Conservation (phyloP, 2,113 vertebrate species). For the Desmodus rotundus region DNA sequence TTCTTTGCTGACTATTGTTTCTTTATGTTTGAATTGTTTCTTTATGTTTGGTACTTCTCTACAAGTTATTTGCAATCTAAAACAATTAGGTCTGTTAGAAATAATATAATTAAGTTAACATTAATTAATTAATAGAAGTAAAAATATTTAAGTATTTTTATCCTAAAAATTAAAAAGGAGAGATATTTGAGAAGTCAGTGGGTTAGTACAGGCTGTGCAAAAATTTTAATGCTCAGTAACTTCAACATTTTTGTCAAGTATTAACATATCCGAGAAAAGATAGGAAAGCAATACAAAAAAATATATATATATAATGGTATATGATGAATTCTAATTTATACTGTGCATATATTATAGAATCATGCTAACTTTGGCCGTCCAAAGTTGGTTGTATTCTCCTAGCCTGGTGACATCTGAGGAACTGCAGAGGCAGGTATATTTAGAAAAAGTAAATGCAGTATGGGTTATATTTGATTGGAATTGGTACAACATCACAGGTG, state of each 20-base stretch:
- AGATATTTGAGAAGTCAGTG: background rate
- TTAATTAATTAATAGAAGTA: background rate
- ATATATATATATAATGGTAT: background rate
- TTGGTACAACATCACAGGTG: background rate
- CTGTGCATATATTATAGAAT: background rate
- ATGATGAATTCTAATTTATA: background rate
- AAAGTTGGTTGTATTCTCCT: background rate
- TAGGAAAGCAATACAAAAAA: background rate
- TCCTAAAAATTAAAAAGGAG: background rate
- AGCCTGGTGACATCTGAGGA: background rate
- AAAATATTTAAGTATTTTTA: background rate
- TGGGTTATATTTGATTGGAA: background rate
- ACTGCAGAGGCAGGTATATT: background rate
- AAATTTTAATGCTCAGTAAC: background rate
- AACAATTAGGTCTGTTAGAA: background rate
- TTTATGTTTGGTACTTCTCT: background rate
- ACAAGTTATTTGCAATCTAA: background rate
- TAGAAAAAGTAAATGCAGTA: background rate
- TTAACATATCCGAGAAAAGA: background rate
- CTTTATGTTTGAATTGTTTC: background rate
- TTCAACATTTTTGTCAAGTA: background rate
- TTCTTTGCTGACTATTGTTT: background rate
- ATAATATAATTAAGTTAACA: background rate
- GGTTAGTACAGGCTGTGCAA: background rate
- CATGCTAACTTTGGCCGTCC: rapidly evolving